phyloP scores from a whole-genome alignment of 2,113 vertebrate genomes.

The Protobothrops mucrosquamatus region DNA sequence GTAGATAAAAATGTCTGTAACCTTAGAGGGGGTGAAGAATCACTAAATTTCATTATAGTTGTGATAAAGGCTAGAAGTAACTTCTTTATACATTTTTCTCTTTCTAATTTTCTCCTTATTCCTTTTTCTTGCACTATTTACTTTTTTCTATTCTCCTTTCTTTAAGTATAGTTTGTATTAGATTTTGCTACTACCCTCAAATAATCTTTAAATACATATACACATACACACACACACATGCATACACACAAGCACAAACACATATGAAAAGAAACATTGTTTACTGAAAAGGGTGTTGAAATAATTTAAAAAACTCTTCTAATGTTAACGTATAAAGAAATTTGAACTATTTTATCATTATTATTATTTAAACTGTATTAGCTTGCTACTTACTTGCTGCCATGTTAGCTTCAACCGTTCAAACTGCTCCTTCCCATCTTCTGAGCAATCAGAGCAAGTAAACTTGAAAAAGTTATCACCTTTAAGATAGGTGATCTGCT shows the following conservation, averaged over 20 bases:
- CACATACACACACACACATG: neutral
- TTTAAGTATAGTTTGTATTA: neutral
- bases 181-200: neutral
- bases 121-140: neutral
- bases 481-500: slow-evolving; percentile 92
- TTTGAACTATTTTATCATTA: neutral
- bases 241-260: no score
- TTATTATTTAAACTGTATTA: neutral
- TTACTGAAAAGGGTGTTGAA: neutral
- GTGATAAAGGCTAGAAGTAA: neutral
- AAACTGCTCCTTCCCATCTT: slow-evolving; percentile 90
- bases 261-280: neutral
- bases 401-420: slow-evolving; percentile 94
- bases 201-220: neutral
- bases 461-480: slow-evolving; percentile 99
- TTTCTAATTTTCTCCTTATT: neutral
- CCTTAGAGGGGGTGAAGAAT: neutral
- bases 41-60: neutral
- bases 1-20: neutral
- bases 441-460: slow-evolving; percentile 84
- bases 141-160: neutral
- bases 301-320: neutral
- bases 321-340: neutral
- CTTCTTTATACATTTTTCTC: no score
- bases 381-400: slow-evolving; percentile 79